These are phyloP conservation scores for Chaetorhynchus papuensis DNA, from an alignment of 2,113 vertebrate genomes.

Conservation along the genomic window DNA sequence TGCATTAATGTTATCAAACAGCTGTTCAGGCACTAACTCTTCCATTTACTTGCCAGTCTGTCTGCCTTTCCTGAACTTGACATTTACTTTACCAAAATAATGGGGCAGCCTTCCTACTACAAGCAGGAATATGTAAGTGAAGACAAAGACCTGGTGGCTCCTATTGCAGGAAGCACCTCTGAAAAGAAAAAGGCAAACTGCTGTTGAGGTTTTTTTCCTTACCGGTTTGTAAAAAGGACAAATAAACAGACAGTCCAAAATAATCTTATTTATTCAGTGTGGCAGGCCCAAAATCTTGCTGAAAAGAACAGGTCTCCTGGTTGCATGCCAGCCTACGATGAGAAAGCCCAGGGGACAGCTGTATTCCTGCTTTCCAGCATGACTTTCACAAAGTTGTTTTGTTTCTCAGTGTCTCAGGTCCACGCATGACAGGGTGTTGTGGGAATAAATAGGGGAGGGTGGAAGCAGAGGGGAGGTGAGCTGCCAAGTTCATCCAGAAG, in stretches of 20 bases:
- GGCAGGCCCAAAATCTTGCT: neutral
- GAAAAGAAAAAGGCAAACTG: neutral
- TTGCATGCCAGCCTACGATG: fast-evolving
- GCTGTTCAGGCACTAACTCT: neutral
- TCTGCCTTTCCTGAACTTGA: neutral
- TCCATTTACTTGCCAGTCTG: neutral
- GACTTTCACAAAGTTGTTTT: neutral
- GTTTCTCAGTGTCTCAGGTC: neutral
- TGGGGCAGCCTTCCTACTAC: neutral
- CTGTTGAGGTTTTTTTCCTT: fast-evolving
- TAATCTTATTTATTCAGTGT: neutral
- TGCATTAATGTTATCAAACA: neutral
- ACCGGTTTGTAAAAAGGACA: neutral
- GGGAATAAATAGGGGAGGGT: neutral
- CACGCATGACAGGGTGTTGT: neutral
- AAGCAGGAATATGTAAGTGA: neutral
- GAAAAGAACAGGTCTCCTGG: neutral
- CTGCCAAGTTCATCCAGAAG: neutral
- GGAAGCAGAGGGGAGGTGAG: neutral
- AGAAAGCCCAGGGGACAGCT: neutral
- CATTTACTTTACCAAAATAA: neutral
- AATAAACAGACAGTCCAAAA: neutral
- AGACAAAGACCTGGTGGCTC: neutral
- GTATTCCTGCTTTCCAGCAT: neutral
- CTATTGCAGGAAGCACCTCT: neutral